Evolutionary conservation across 2,113 vertebrate genomes (phyloP).

Genomic region (Stictonetta naevosa): DNA sequence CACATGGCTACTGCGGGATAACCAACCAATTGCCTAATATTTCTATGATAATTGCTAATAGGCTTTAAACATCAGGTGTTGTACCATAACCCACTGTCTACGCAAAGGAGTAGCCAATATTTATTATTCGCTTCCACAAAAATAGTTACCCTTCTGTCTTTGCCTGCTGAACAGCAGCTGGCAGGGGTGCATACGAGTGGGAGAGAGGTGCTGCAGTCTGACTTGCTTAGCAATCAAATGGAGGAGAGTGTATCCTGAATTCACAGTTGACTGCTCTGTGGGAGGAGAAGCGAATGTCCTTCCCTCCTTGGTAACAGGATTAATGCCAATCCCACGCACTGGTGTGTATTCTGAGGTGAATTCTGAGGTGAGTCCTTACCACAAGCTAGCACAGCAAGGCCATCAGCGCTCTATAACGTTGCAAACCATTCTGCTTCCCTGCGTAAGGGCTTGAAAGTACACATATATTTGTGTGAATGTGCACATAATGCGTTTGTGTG

Average conservation of each 20-base stretch:
- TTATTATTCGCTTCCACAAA: background rate
- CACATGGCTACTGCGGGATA: background rate
- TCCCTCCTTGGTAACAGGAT: background rate
- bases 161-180: constrained; percentile 1
- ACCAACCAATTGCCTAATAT: background rate
- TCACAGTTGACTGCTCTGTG: background rate
- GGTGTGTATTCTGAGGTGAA: background rate
- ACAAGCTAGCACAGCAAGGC: background rate
- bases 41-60: background rate
- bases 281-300: background rate
- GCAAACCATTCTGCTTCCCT: background rate
- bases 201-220: constrained; percentile 11
- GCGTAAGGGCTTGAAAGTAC: background rate
- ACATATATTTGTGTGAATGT: rapidly evolving
- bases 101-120: background rate
- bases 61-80: background rate
- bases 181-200: background rate
- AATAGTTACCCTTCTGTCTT: background rate
- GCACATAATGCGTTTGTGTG: background rate
- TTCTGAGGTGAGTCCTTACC: background rate
- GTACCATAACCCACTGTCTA: background rate
- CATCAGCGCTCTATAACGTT: background rate
- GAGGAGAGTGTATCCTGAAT: background rate
- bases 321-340: background rate
- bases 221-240: background rate